These are phyloP conservation scores for Pygocentrus nattereri DNA, from an alignment of 2,797 vertebrate species.

Conservation along the genomic window DNA sequence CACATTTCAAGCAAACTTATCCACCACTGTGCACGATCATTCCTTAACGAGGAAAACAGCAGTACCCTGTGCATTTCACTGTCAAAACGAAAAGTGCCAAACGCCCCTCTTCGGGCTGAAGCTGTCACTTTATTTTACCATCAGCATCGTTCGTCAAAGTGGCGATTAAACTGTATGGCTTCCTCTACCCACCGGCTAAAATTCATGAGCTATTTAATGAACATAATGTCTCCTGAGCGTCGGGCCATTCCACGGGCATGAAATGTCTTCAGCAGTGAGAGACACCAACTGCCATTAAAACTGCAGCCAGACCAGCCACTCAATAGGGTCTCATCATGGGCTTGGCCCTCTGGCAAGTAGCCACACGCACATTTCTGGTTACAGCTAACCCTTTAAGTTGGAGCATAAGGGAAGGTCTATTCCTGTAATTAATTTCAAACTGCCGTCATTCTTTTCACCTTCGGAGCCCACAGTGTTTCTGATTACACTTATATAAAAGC, in stretches of 20 bases:
- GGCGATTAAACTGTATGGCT: constrained; percentile 44
- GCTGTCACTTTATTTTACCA: constrained; percentile 52
- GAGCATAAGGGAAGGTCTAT: constrained; percentile 17
- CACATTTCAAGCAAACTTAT: constrained; percentile 24
- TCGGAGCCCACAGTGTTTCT: constrained; percentile 28
- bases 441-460: constrained; percentile 43
- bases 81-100: constrained; percentile 42
- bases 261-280: constrained; percentile 26
- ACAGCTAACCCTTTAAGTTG: not conserved
- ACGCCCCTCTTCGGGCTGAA: constrained; percentile 32
- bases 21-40: constrained; percentile 5
- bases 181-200: constrained; percentile 47
- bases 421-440: constrained; percentile 37
- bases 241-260: constrained; percentile 30
- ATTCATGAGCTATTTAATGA: constrained; percentile 59
- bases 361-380: not conserved
- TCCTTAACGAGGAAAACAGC: constrained; percentile 43
- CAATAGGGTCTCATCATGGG: constrained; percentile 4
- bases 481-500: constrained; percentile 51
- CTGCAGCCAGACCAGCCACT: constrained; percentile 7
- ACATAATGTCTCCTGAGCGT: constrained; percentile 45
- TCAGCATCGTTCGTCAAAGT: constrained; percentile 48
- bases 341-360: constrained; percentile 2
- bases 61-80: constrained; percentile 23
- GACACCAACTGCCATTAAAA: constrained; percentile 8